phyloP scores from a whole-genome alignment of 1,140 invertebrate genomes.

The Caenorhabditis remanei region DNA sequence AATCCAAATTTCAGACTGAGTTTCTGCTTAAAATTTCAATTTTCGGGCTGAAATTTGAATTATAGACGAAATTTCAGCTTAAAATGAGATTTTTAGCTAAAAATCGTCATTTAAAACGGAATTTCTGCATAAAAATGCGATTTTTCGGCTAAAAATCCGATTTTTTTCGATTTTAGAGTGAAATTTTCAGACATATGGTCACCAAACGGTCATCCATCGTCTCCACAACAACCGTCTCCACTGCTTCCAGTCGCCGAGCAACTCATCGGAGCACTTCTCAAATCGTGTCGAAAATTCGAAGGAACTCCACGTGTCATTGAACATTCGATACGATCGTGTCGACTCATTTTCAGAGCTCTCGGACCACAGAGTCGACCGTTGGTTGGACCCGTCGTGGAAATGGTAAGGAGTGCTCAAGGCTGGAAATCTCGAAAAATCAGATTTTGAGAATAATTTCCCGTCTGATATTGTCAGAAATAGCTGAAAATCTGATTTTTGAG shows the following conservation, averaged over 20 bases:
- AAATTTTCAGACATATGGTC: neutral
- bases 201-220: too few species aligned
- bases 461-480: neutral
- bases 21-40: too few species aligned
- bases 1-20: too few species aligned
- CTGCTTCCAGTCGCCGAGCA: neutral
- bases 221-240: neutral
- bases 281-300: slow-evolving; percentile 4
- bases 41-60: too few species aligned
- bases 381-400: slow-evolving; percentile 86
- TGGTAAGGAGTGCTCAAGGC: slow-evolving; percentile 80
- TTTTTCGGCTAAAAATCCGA: neutral
- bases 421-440: too few species aligned
- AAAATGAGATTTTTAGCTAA: neutral
- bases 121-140: neutral
- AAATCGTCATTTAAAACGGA: neutral
- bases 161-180: too few species aligned
- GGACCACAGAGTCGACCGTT: slow-evolving; percentile 85
- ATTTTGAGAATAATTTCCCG: too few species aligned
- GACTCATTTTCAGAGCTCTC: slow-evolving; percentile 89
- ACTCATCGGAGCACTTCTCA: slow-evolving; percentile 9
- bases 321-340: slow-evolving; percentile 88
- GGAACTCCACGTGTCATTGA: slow-evolving; percentile 80
- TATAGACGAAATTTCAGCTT: too few species aligned
- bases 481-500: neutral